Base-by-base conservation (phyloP, 2,888 invertebrate species). In the Unio delphinus region DNA sequence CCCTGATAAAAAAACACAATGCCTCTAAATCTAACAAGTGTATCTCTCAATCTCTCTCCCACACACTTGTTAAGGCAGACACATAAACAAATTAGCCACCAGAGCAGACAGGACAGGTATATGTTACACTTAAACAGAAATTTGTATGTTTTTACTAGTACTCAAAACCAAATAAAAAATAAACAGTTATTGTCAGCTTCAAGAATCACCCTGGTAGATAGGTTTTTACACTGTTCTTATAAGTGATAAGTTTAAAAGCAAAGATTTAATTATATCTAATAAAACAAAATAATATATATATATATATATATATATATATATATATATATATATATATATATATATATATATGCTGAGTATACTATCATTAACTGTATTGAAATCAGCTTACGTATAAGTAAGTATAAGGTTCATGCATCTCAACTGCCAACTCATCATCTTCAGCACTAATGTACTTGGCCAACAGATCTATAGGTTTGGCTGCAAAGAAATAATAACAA, bases 361-460 rank as follows among this genome's bases (percentile, higher is more conserved):
- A 23, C 23, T 23, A 23, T 23, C 23, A 23, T 23, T 23, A 23
- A 23, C 23, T 23, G 18, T 8, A 26, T 66, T 4, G 4, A 62
- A 62, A 6, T 23, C 3, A 23, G 83, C 87, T 85, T 79, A 90
- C 98, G 87, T 96, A 95, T 1, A 99, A 92, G 89, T 97, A 97
- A 0, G 95, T 95, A 89, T 98, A 97, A 0, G 99, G 99, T 89
- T 99, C 98, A 88, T 98, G 97, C 96, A 99, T 96, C 91, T 99
- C 98, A 34, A 98, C 94, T 0, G 97, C 95, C 84, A 97, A 95
- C 83, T 95, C 95, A 85, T 97, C 95, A 0, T 89, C 89, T 64
- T 89, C 88, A 26, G 95, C 95, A 88, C 95, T 95, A 69, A 98
- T 96, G 87, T 99, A 99, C 91, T 98, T 96, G 0, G 98, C 98